Evolutionary conservation across 2,113 vertebrate species (phyloP).

Genomic region (Canis aureus): DNA sequence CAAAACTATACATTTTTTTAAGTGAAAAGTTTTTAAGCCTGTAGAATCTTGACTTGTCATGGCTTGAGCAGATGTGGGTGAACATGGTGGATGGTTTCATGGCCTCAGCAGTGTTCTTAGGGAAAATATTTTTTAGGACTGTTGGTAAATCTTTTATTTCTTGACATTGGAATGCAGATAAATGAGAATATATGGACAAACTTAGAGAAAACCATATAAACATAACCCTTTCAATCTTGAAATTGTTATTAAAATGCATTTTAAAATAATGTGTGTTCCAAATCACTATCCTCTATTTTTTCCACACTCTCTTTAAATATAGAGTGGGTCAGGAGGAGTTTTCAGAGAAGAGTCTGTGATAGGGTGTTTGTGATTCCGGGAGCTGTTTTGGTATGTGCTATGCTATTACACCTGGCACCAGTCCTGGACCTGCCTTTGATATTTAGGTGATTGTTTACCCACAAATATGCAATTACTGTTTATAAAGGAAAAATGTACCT

Average conservation of each 20-base stretch:
- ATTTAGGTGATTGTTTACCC: conserved; percentile 54
- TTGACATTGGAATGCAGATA: not conserved
- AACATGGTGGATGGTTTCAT: not conserved
- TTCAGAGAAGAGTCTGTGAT: not conserved
- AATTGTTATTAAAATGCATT: conserved; percentile 60
- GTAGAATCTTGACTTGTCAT: not conserved
- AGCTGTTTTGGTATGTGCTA: not conserved
- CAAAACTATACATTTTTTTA: not conserved
- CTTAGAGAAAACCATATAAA: conserved; percentile 18
- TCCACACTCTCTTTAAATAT: conserved; percentile 57
- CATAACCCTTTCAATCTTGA: not conserved
- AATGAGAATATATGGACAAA: not conserved
- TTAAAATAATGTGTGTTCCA: conserved; percentile 55
- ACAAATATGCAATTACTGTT: conserved; percentile 75
- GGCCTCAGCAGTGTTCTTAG: not conserved
- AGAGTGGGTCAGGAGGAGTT: not conserved
- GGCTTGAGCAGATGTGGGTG: not conserved
- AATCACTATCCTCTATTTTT: conserved; percentile 41
- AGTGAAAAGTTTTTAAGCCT: conserved; percentile 34
- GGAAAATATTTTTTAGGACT: not conserved
- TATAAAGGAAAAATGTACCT: conserved; percentile 64
- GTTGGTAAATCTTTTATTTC: not conserved
- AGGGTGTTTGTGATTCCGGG: not conserved
- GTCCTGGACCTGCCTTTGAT: conserved; percentile 60
- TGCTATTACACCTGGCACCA: conserved; percentile 44